Percentiles rank a stretch among this genome's conserved stretches.
Conservation (phyloP, 2,888 invertebrate genomes). For the Oscheius onirici region DNA sequence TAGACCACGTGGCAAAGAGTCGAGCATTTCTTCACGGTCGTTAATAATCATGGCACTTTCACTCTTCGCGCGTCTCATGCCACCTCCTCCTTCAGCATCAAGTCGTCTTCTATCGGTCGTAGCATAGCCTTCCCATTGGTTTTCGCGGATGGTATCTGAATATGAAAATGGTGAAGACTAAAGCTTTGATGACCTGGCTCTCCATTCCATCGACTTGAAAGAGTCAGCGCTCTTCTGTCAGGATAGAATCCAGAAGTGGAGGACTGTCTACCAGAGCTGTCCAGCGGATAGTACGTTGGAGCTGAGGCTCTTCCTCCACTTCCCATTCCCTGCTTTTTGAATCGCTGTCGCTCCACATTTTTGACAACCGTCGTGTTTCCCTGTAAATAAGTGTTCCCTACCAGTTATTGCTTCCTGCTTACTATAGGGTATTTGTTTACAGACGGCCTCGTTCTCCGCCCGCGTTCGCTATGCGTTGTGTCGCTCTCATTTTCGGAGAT, state of each 20-base stretch:
- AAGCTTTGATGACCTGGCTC: neutral
- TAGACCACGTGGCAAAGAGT: slow-evolving; percentile 42
- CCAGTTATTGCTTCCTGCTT: slow-evolving; percentile 7
- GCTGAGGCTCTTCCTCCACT: slow-evolving; percentile 51
- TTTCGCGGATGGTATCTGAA: slow-evolving; percentile 23
- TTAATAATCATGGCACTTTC: slow-evolving; percentile 59
- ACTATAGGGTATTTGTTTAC: slow-evolving; percentile 29
- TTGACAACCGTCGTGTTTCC: slow-evolving; percentile 57
- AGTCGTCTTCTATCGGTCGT: slow-evolving; percentile 18
- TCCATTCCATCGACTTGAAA: slow-evolving; percentile 40
- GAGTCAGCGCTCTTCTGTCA: slow-evolving; percentile 47
- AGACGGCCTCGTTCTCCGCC: slow-evolving; percentile 19
- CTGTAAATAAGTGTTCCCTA: slow-evolving; percentile 36
- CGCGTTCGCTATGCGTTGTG: slow-evolving; percentile 33
- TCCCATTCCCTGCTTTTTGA: slow-evolving; percentile 58
- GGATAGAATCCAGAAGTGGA: slow-evolving; percentile 29
- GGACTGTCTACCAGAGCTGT: slow-evolving; percentile 34
- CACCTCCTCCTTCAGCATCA: slow-evolving; percentile 40
- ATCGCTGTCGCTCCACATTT: slow-evolving; percentile 60
- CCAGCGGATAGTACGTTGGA: slow-evolving; percentile 52
- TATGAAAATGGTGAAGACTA: neutral
- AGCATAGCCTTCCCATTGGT: slow-evolving; percentile 21
- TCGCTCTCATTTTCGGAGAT: slow-evolving; percentile 37
- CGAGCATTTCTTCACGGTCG: slow-evolving; percentile 37
- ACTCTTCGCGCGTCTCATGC: slow-evolving; percentile 66